phyloP scores from a whole-genome alignment of 2,888 invertebrate species.

The Therioaphis trifolii region DNA sequence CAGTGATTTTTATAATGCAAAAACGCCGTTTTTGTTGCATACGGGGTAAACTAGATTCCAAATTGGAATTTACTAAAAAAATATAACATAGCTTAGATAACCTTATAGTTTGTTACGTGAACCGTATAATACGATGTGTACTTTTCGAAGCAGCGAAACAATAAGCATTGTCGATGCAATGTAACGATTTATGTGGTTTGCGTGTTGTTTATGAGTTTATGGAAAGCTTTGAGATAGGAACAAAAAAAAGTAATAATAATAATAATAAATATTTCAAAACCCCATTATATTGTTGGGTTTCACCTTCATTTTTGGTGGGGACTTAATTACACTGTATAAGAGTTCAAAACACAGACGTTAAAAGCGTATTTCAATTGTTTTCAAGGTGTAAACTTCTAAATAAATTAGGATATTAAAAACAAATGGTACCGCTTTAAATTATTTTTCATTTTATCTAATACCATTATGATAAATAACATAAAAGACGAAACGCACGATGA shows the following conservation, averaged over 20 bases:
- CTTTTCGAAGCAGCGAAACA: slow-evolving; percentile 15
- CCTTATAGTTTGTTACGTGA: not conserved
- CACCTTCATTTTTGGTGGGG: slow-evolving; percentile 44
- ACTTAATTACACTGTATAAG: slow-evolving; percentile 30
- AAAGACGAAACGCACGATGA: not conserved
- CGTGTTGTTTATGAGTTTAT: slow-evolving; percentile 23
- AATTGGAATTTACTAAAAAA: slow-evolving; percentile 26
- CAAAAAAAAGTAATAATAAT: not conserved
- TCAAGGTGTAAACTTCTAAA: slow-evolving; percentile 24
- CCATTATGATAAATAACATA: not conserved
- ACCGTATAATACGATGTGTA: not conserved
- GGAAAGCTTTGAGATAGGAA: slow-evolving; percentile 29
- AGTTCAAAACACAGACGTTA: slow-evolving; percentile 34
- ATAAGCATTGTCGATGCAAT: slow-evolving; percentile 34
- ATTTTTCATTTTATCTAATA: not conserved
- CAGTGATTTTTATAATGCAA: not conserved
- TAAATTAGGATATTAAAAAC: not conserved
- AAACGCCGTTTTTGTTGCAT: slow-evolving; percentile 1
- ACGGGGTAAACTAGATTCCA: slow-evolving; percentile 30
- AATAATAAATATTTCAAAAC: slow-evolving; percentile 35
- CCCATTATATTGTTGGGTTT: slow-evolving; percentile 40
- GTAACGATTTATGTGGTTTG: slow-evolving; percentile 25
- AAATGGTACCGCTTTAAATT: not conserved
- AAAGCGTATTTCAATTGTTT: slow-evolving; percentile 27
- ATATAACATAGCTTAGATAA: not conserved